Base-by-base conservation (phyloP, 1,140 invertebrate genomes). In the Drosophila insularis region DNA sequence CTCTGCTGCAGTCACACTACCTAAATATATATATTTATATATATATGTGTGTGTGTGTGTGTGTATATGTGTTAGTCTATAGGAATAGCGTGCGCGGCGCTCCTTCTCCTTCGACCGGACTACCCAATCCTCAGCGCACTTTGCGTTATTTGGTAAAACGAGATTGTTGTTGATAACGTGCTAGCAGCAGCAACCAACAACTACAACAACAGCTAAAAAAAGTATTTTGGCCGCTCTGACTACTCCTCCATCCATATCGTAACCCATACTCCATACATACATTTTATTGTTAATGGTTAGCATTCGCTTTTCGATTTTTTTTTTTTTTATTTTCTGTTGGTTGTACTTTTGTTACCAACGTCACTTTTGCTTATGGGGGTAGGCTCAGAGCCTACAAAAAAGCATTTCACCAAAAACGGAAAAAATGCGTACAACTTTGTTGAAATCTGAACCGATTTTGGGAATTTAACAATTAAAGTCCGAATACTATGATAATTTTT, bases 91-190 rank as follows among this genome's bases (percentile, higher is more conserved):
- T 77, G 74, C 50, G 43, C 17, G 43, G 43, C 43, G 43, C 43
- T 50, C 43, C 43, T 50, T 50, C 43, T 50, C 43, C 43, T 21
- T 21, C 43, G 8, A 21, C 14, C 17, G 17, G 43, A 4, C 43
- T 50, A 50, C 43, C 23, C 65, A 68, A 32, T 39, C 17, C 69
- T 61, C 61, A 43, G 81, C 82, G 82, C 80, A 82, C 80, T 82
- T 82, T 82, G 80, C 76, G 81, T 82, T 87, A 89, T 87, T 89
- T 89, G 84, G 84, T 84, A 89, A 89, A 89, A 89, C 80, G 77
- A 89, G 84, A 89, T 89, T 89, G 77, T 84, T 89, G 84, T 84
- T 89, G 84, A 89, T 89, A 89, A 89, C 71, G 80, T 89, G 82
- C 74, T 59, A 78, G 68, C 63, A 78, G 67, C 71, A 80, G 65